Percentiles rank a stretch among this genome's conserved stretches.
phyloP scores from a whole-genome alignment of 64 coral and sea anemone genomes.

The Dendrophyllia cribrosa region DNA sequence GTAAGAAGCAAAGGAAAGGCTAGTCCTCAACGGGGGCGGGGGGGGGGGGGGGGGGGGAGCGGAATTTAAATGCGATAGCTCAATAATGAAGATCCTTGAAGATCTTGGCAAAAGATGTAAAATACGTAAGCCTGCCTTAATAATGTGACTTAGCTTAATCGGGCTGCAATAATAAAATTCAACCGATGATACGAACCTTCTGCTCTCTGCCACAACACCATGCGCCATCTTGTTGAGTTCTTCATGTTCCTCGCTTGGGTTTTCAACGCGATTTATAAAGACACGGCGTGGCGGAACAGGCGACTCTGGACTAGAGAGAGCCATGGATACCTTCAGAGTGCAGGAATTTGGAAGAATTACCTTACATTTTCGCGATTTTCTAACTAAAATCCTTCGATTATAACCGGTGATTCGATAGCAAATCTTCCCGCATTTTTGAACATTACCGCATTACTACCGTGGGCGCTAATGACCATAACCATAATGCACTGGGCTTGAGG shows the following conservation, averaged over 20 bases:
- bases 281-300: conserved; percentile 23
- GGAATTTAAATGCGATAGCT: too few species aligned
- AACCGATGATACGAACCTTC: conserved; percentile 58
- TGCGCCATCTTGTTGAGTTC: conserved; percentile 99
- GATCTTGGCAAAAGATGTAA: neutral
- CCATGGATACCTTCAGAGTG: neutral
- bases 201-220: conserved; percentile 79
- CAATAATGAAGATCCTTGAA: neutral
- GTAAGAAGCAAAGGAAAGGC: too few species aligned
- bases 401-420: neutral
- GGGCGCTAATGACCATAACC: neutral
- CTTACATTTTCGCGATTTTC: neutral
- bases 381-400: neutral
- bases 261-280: conserved; percentile 85
- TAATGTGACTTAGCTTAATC: neutral
- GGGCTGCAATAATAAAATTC: neutral
- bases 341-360: neutral
- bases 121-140: neutral
- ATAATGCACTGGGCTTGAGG: too few species aligned
- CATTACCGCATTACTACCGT: neutral
- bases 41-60: too few species aligned
- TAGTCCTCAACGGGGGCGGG: too few species aligned
- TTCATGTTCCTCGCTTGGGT: conserved; percentile 93
- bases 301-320: conserved; percentile 71
- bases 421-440: conserved; percentile 26